A percentile compares a stretch with the other conserved stretches of the same genome.
These are phyloP conservation scores for Callyntrura guangdongensis DNA, from an alignment of 2,888 invertebrate species.

Conservation along the genomic window DNA sequence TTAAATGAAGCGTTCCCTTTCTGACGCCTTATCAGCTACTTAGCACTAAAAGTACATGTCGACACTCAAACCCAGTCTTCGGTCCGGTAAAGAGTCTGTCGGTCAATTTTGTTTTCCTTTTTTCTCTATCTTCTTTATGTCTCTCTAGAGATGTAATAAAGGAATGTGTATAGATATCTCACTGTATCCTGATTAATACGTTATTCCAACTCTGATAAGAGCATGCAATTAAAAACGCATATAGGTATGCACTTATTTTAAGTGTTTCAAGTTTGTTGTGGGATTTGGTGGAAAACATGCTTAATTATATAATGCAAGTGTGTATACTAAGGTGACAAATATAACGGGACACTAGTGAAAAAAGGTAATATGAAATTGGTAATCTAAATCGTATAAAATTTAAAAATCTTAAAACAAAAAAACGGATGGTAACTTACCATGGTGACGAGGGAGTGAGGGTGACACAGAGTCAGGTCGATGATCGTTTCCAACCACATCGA, in stretches of 20 bases:
- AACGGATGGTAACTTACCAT: slow-evolving; percentile 77
- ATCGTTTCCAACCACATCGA: slow-evolving; percentile 95
- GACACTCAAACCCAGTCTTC: slow-evolving; percentile 49
- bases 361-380: not conserved
- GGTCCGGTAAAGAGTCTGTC: slow-evolving; percentile 20
- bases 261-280: too few relatives aligned
- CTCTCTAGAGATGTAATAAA: slow-evolving; percentile 32
- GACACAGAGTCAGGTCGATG: slow-evolving; percentile 85
- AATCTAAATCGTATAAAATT: not conserved
- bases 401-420: slow-evolving; percentile 23
- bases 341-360: not conserved
- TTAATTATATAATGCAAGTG: not conserved
- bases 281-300: too few relatives aligned
- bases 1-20: slow-evolving; percentile 76
- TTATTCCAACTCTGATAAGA: slow-evolving; percentile 10
- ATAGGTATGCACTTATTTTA: not conserved
- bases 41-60: slow-evolving; percentile 74
- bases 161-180: slow-evolving; percentile 6
- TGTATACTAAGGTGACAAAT: too few relatives aligned
- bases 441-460: slow-evolving; percentile 83
- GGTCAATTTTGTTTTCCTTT: slow-evolving; percentile 21
- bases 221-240: not conserved
- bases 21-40: slow-evolving; percentile 74
- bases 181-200: slow-evolving; percentile 47
- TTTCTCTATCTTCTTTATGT: slow-evolving; percentile 14